Base-by-base conservation (phyloP, 2,113 vertebrate species). In the Corythornis madagascariensis region DNA sequence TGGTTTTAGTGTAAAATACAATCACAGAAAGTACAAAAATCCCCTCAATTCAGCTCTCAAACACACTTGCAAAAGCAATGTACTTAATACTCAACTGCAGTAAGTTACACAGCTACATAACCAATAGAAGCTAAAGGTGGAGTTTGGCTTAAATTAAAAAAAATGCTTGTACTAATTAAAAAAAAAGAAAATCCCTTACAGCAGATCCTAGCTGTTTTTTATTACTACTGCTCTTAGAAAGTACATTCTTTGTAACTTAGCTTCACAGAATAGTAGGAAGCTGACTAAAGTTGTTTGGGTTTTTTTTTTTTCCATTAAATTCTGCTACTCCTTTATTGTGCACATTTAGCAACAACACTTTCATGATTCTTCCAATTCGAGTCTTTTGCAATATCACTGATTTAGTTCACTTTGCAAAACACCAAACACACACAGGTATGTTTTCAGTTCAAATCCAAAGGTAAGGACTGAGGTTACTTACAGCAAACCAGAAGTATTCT, bases 401-500 rank as follows among this genome's bases (percentile, higher is more conserved):
- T n/a, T 63, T 47, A 66, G 13, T 16, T 74, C 22, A 56, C 13
- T 71, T 31, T 25, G 17, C 43, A 90, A 17, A 84, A 86, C 20
- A 63, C 43, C 9, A 65, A 26, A 74, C 5, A 43, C 10, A 52
- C 7, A 26, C 1, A 57, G 4, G 18, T 33, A 26, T 8, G 63
- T 84, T 61, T 64, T 24, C 38, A 84, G 26, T 48, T 77, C n/a
- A 70, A 9, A 45, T 43, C 3, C 67, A 63, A 77, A 90, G 31
- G 24, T 43, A 80, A 66, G 17, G 17, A 74, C 20, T 61, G 21
- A 70, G 43, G 63, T 71, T 92, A 98, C 99, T 99, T 96, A 99
- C 99, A 99, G 97, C 75, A 99, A 97, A 59, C 99, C 99, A 86
- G 97, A 98, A 33, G 99, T 98, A 95, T 98, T 99, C 97, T 99